Conservation (phyloP, 2,113 vertebrate species). For the Arenaria interpres region DNA sequence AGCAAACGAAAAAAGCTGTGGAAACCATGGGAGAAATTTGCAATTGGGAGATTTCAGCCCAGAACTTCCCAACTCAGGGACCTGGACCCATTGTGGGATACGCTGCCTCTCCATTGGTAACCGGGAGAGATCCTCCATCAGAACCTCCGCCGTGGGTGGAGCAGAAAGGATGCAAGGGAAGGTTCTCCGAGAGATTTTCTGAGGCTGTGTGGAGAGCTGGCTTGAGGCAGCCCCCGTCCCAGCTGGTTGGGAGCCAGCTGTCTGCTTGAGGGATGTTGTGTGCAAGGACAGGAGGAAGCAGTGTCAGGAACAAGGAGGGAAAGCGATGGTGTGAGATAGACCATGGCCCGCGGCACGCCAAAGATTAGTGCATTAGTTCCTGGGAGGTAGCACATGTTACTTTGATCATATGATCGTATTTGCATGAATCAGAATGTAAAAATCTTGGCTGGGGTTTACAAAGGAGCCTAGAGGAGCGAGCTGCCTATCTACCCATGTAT, state of each 20-base stretch:
- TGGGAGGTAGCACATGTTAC: conserved; percentile 52
- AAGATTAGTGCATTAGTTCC: neutral
- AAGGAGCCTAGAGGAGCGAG: conserved; percentile 37
- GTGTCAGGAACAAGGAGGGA: neutral
- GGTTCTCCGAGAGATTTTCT: neutral
- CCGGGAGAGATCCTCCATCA: neutral
- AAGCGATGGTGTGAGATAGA: neutral
- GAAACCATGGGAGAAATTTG: neutral
- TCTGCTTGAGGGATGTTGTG: neutral
- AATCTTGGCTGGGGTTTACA: conserved; percentile 53
- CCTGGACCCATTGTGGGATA: neutral
- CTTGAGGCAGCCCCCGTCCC: neutral
- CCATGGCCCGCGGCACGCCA: neutral
- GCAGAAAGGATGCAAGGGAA: neutral
- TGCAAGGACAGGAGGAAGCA: neutral
- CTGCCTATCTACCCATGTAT: conserved; percentile 29
- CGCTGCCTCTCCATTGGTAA: neutral
- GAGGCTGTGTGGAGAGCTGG: rapidly evolving
- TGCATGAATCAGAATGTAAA: conserved; percentile 62
- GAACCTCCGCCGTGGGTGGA: neutral
- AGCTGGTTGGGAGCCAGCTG: neutral
- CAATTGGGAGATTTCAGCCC: neutral
- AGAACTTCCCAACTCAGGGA: neutral
- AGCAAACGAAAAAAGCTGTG: neutral
- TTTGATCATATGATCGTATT: conserved; percentile 57